Conservation (phyloP, 2,888 invertebrate genomes). For the Leptopilina drosophilae region DNA sequence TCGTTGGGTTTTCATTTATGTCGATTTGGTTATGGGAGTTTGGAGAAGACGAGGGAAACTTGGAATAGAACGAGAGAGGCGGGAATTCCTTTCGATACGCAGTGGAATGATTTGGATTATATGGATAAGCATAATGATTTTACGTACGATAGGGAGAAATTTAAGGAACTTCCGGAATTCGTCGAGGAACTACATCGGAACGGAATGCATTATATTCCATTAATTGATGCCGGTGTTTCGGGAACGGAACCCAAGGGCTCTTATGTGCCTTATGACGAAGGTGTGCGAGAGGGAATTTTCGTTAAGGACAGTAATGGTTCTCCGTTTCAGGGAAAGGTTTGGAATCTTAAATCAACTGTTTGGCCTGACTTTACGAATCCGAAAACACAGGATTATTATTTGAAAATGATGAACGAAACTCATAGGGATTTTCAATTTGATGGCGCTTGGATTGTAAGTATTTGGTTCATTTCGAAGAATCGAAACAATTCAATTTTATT, state of each 20-base stretch:
- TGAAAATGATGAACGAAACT: conserved; percentile 83
- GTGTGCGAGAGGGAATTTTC: conserved; percentile 85
- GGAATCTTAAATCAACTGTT: conserved; percentile 85
- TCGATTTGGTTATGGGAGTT: conserved; percentile 83
- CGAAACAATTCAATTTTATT: not conserved
- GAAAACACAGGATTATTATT: conserved; percentile 84
- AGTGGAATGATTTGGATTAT: conserved; percentile 92
- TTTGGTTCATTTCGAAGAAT: not conserved
- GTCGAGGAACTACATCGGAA: conserved; percentile 82
- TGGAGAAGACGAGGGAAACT: conserved; percentile 82
- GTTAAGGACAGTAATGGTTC: conserved; percentile 82
- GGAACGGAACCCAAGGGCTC: conserved; percentile 82
- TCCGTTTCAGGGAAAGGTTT: conserved; percentile 87
- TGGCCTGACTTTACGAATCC: conserved; percentile 92
- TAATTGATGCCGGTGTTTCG: conserved; percentile 88
- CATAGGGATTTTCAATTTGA: conserved; percentile 84
- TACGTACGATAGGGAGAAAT: conserved; percentile 83
- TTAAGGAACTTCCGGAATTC: conserved; percentile 83
- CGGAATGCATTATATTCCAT: conserved; percentile 87
- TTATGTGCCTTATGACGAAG: conserved; percentile 88
- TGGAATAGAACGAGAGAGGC: conserved; percentile 85
- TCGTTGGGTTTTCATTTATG: conserved; percentile 89
- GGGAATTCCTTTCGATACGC: conserved; percentile 88
- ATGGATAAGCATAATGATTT: conserved; percentile 89
- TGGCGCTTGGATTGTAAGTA: conserved; percentile 90